Base-by-base conservation (phyloP, 2,888 invertebrate species). In the Microdon myrmicae region DNA sequence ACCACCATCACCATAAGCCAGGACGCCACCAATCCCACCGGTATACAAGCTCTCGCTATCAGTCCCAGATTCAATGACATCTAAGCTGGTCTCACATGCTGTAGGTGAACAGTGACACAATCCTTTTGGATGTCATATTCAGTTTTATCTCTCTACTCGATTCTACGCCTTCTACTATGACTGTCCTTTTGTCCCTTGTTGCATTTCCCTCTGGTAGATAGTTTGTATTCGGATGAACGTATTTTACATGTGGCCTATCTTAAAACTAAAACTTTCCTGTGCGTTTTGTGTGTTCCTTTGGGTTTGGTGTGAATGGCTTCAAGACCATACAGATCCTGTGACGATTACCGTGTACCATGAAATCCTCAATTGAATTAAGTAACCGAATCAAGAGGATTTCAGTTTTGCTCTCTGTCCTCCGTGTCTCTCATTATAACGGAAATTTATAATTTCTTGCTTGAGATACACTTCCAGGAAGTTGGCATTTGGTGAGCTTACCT, bases 391-490 rank as follows among this genome's bases (percentile, higher is more conserved):
- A n/a, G 45, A 64, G 51, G 44, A 44, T 44, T 49, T 41, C 51
- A 47, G 45, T 37, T 49, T 41, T 58, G 45, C 45, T 58, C 49
- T 44, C 28, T 32, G 25, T 26, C 3, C 17, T 3, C 32, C 35
- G 34, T 47, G 25, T 48, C 35, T n/a, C n/a, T 58, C 53, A 64
- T 64, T 53, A 64, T 64, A 64, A 64, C 64, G 58, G 64, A 64
- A 64, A 64, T 64, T 58, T 64, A 64, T 64, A 58, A 64, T 64
- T 64, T 58, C 64, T 64, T 64, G 64, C 64, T 64, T 64, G 51
- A 64, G 64, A 64, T 47, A 37, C 51, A 64, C 58, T 64, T 64
- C 64, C 64, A 58, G 64, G 64, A 64, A 64, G 64, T 64, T 64
- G 64, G 58, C 64, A 64, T 64, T 64, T 64, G 64, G 64, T 64